Conservation (phyloP, 2,113 vertebrate species). For the Oreochromis aureus region DNA sequence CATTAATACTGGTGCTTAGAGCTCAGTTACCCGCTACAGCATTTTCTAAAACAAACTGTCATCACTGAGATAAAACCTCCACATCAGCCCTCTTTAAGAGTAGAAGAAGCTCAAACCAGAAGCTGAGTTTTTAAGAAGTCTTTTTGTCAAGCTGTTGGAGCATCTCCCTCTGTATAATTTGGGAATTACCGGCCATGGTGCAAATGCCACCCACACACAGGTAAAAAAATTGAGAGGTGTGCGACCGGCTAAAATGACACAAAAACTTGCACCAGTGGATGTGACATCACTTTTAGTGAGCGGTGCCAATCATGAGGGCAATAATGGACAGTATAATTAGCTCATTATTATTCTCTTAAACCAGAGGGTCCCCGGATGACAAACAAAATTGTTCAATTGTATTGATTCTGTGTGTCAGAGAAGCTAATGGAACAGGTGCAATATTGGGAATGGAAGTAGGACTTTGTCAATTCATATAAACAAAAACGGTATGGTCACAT, state of each 20-base stretch:
- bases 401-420: neutral
- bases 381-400: neutral
- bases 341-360: neutral
- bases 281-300: neutral
- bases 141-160: neutral
- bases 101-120: neutral
- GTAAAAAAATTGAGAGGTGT: neutral
- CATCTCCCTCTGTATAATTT: neutral
- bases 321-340: neutral
- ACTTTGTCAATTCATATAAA: slow-evolving; percentile 13
- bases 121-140: neutral
- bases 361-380: neutral
- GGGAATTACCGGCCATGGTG: neutral
- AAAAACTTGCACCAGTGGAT: neutral
- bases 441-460: neutral
- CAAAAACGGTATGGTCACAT: slow-evolving; percentile 33
- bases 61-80: neutral
- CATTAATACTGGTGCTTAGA: neutral
- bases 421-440: neutral
- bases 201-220: neutral
- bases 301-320: neutral
- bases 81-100: neutral
- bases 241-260: neutral
- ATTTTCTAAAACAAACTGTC: neutral
- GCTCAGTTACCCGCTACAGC: neutral